phyloP scores from a whole-genome alignment of 2,113 vertebrate genomes.

The Hyperoodon ampullatus region DNA sequence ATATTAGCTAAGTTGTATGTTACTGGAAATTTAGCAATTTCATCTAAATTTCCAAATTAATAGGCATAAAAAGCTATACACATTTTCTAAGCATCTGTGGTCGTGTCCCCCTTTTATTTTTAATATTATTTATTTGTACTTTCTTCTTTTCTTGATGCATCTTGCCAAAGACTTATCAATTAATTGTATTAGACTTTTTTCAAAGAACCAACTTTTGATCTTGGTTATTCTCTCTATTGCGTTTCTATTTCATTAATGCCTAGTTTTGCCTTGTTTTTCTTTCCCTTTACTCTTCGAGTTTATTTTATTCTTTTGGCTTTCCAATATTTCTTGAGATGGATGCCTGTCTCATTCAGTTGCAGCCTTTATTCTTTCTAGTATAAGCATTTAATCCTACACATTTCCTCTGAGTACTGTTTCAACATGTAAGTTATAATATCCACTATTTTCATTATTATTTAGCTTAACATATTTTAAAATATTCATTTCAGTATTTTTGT shows the following conservation, averaged over 20 bases:
- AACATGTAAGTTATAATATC: background rate
- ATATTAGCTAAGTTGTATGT: background rate
- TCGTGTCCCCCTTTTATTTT: background rate
- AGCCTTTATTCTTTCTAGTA: background rate
- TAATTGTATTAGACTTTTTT: background rate
- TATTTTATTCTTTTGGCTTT: background rate
- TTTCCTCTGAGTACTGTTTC: background rate
- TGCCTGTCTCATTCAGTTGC: background rate
- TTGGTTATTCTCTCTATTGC: background rate
- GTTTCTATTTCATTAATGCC: background rate
- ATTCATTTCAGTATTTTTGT: background rate
- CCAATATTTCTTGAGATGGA: background rate
- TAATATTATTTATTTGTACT: background rate
- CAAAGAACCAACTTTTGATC: background rate
- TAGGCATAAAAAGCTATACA: background rate
- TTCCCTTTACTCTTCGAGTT: background rate
- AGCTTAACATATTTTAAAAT: background rate
- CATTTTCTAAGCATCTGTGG: background rate
- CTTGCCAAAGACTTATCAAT: background rate
- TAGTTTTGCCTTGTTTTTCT: background rate
- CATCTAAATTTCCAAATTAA: background rate
- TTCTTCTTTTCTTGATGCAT: background rate
- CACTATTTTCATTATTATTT: background rate
- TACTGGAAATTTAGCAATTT: background rate
- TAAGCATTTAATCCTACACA: background rate